Percentiles rank a stretch among this genome's conserved stretches.
Conservation (phyloP, 2,888 invertebrate genomes). For the Folsomia manolachei region DNA sequence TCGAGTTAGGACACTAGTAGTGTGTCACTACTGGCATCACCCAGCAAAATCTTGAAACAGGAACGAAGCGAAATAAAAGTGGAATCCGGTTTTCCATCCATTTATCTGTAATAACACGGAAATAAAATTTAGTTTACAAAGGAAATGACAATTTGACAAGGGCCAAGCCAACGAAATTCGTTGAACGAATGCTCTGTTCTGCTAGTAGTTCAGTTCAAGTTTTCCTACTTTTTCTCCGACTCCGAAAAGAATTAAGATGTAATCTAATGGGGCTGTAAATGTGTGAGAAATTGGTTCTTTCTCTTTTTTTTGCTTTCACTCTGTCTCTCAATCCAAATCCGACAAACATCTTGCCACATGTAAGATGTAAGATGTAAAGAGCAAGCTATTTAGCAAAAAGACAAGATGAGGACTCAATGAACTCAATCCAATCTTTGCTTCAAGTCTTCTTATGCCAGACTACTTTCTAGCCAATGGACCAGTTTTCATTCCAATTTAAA, state of each 20-base stretch:
- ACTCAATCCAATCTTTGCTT: background rate
- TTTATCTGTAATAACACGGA: background rate
- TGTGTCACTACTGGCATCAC: too few relatives aligned
- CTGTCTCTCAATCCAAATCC: background rate
- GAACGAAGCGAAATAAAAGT: too few relatives aligned
- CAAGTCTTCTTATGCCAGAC: too few relatives aligned
- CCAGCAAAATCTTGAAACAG: too few relatives aligned
- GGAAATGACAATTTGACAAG: slow-evolving; percentile 1
- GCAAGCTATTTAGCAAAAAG: too few relatives aligned
- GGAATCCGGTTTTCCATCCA: background rate
- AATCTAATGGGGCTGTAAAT: slow-evolving; percentile 4
- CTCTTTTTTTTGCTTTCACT: background rate
- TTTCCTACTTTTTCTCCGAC: background rate
- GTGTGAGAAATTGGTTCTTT: slow-evolving; percentile 5
- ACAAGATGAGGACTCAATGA: background rate
- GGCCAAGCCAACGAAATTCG: background rate
- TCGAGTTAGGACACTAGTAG: too few relatives aligned
- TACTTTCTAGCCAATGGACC: background rate
- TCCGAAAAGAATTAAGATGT: background rate
- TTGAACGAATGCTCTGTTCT: too few relatives aligned
- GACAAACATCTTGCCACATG: background rate
- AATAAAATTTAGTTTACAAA: slow-evolving; percentile 3
- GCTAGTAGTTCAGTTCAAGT: too few relatives aligned
- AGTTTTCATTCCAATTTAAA: slow-evolving; percentile 5
- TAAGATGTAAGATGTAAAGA: too few relatives aligned